Conservation (phyloP, 2,113 vertebrate species). For the Asarcornis scutulata region DNA sequence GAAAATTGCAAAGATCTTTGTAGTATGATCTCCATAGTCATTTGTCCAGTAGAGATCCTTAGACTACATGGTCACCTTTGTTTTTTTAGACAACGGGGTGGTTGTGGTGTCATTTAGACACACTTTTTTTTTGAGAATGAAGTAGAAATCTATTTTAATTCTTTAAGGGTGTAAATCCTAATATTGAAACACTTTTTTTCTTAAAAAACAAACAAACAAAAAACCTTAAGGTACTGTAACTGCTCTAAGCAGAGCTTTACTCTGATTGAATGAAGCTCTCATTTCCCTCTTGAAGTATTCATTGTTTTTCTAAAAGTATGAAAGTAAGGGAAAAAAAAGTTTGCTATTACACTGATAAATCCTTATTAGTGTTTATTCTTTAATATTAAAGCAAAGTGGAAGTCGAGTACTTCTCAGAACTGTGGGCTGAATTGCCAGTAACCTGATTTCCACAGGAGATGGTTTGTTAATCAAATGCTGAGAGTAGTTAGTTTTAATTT, state of each 20-base stretch:
- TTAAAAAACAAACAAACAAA: too few species aligned
- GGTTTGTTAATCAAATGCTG: neutral
- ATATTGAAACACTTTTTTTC: neutral
- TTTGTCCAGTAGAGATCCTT: neutral
- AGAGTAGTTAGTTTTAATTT: neutral
- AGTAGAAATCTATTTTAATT: neutral
- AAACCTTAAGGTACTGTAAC: neutral
- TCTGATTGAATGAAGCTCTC: neutral
- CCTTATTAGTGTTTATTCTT: neutral
- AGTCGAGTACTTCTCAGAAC: neutral
- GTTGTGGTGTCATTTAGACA: neutral
- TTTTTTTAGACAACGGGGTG: neutral
- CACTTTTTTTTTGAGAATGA: neutral
- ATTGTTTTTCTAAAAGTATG: neutral
- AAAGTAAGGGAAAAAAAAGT: neutral
- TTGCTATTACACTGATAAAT: neutral
- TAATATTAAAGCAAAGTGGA: neutral
- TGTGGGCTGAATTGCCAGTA: neutral
- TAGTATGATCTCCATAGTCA: neutral
- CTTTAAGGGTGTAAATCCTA: neutral
- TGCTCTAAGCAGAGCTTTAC: neutral
- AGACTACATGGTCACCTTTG: neutral
- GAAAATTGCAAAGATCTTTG: neutral
- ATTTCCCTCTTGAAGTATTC: neutral
- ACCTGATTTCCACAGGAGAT: neutral